phyloP scores from a whole-genome alignment of 2,888 invertebrate species.

The Patella depressa region DNA sequence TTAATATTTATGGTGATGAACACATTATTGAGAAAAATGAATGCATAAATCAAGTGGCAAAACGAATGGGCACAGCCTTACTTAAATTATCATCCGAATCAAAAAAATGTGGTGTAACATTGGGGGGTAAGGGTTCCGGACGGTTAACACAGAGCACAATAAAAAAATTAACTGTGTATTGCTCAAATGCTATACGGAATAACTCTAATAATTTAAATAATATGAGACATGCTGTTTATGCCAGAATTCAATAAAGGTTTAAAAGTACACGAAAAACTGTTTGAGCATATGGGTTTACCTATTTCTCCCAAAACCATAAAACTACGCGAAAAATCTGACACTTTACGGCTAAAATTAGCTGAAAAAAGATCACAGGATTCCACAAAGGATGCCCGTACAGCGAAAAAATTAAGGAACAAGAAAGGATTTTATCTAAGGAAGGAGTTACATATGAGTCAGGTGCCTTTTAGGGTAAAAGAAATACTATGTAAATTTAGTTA shows the following conservation, averaged over 20 bases:
- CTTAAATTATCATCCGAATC: slow-evolving; percentile 12
- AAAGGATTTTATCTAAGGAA: neutral
- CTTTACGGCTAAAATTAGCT: neutral
- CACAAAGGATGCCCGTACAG: neutral
- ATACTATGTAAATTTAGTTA: too few relatives aligned
- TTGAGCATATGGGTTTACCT: neutral
- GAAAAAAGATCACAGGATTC: neutral
- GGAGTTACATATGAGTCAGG: neutral
- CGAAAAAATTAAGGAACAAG: neutral
- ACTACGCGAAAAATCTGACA: too few relatives aligned
- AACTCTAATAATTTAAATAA: neutral
- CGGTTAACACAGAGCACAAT: too few relatives aligned
- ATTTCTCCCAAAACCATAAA: neutral
- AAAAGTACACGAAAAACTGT: neutral
- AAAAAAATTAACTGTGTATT: slow-evolving; percentile 16
- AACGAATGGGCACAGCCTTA: too few relatives aligned
- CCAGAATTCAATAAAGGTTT: slow-evolving; percentile 3
- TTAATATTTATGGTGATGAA: neutral
- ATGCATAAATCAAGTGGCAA: neutral
- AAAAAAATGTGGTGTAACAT: slow-evolving; percentile 8
- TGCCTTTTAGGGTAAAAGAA: neutral
- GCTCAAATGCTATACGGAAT: slow-evolving; percentile 3
- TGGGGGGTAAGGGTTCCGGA: too few relatives aligned
- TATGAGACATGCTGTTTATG: slow-evolving; percentile 13
- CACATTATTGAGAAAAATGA: neutral